Conservation (phyloP, 2,113 vertebrate species). For the Lepus timidus region DNA sequence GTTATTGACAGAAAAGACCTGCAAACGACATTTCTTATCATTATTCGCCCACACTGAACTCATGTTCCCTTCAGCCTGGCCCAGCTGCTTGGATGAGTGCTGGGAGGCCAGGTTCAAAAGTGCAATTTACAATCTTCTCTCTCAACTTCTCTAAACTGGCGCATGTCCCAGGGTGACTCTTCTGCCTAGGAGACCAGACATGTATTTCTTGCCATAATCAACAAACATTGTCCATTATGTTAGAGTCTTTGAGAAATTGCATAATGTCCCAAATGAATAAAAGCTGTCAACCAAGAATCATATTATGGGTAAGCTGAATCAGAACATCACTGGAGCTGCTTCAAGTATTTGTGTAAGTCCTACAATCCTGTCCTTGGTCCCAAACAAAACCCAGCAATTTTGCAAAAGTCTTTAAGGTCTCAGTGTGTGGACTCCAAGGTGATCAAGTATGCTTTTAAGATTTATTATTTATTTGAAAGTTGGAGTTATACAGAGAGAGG, state of each 20-base stretch:
- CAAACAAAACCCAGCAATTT: slow-evolving; percentile 58
- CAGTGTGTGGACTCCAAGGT: background rate
- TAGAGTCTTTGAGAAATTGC: slow-evolving; percentile 61
- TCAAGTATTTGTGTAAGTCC: slow-evolving; percentile 16
- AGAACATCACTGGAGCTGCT: slow-evolving; percentile 6
- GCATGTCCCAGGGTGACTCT: slow-evolving; percentile 12
- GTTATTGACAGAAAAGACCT: slow-evolving; percentile 88
- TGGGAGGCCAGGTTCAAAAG: slow-evolving; percentile 82
- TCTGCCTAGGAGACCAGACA: slow-evolving; percentile 64
- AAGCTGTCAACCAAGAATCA: background rate
- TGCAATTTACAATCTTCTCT: slow-evolving; percentile 83
- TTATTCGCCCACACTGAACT: slow-evolving; percentile 76
- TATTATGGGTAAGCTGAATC: slow-evolving; percentile 50
- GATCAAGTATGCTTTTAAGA: slow-evolving; percentile 16
- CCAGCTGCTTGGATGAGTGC: slow-evolving; percentile 65
- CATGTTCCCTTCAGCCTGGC: slow-evolving; percentile 66
- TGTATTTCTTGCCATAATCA: slow-evolving; percentile 69
- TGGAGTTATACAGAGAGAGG: no score
- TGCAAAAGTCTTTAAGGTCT: slow-evolving; percentile 37
- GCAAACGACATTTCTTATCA: slow-evolving; percentile 85
- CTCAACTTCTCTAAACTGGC: slow-evolving; percentile 74
- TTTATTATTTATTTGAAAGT: no score
- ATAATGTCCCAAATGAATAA: slow-evolving; percentile 69
- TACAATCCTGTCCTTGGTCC: slow-evolving; percentile 15
- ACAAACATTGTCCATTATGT: slow-evolving; percentile 60